Conservation (phyloP, 1,140 invertebrate species). For the Zaprionus tsacasi region DNA sequence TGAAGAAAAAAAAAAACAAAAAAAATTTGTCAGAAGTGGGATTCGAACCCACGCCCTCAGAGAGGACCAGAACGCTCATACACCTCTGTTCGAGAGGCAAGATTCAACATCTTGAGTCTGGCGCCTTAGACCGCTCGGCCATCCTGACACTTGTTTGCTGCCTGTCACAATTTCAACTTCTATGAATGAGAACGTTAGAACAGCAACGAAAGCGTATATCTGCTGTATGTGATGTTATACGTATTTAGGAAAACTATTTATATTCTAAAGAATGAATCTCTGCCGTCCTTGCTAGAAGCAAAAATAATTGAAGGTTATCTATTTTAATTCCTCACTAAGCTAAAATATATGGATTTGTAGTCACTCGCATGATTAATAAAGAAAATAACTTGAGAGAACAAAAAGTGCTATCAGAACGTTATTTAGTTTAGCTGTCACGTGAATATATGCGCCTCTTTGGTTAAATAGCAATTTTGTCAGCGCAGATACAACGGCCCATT, state of each 20-base stretch:
- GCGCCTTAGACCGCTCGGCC: conserved; percentile 90
- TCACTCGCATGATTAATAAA: background rate
- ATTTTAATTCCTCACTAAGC: background rate
- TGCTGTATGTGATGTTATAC: background rate
- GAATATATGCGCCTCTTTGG: conserved; percentile 4
- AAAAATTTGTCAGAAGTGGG: conserved; percentile 92
- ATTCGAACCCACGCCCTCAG: conserved; percentile 94
- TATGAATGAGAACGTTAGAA: background rate
- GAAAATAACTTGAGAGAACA: background rate
- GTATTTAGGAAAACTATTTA: background rate
- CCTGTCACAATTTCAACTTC: conserved; percentile 15
- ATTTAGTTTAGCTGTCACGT: background rate
- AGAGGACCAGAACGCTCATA: conserved; percentile 90
- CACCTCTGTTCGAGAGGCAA: conserved; percentile 45
- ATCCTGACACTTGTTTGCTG: conserved; percentile 85
- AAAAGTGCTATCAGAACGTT: background rate
- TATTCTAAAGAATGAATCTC: background rate
- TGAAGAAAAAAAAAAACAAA: conserved; percentile 59
- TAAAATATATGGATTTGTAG: background rate
- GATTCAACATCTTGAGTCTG: conserved; percentile 86
- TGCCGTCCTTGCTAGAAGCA: too few species aligned
- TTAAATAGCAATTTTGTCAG: background rate
- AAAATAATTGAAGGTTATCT: background rate
- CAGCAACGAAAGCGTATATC: background rate
- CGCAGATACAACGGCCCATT: conserved; percentile 69